Base-by-base conservation (phyloP, 2,113 vertebrate species). In the Setophaga petechia region DNA sequence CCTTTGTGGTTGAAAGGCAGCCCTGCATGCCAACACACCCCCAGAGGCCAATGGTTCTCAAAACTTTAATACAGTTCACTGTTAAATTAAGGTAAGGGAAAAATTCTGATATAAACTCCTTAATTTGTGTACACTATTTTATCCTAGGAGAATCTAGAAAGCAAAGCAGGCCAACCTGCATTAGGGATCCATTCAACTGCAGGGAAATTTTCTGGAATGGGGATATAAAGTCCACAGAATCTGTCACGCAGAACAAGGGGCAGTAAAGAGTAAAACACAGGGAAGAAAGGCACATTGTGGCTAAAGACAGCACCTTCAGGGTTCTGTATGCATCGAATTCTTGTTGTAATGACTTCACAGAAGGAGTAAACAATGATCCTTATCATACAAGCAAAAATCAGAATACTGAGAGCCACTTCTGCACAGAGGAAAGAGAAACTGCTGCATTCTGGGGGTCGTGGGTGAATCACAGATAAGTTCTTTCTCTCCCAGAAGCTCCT, bases 1-100 rank as follows among this genome's bases (percentile, higher is more conserved):
- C 99, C 1, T 99, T 99, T 47, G 98, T 99, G 96, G 99, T 99
- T 87, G 99, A 99, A 97, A 98, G 98, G 96, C 99, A 99, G 98
- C 99, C 99, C 3, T 99, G 99, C 87, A 99, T 99, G 99, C 99
- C 99, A 62, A 99, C 99, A 31, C 99, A 99, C 86, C 99, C 99
- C 47, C 99, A 99, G 98, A 99, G 99, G 85, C 98, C 99, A 16
- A 98, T 99, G 96, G 99, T 99, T 89, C 99, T 99, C 74, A 99
- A 99, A 98, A 99, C 99, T 0, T 98, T 99, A 87, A 99, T 99
- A 71, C 99, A 99, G 80, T 99, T 99, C 97, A 99, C 99, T 86
- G 99, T 99, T 52, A 99, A 99, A 97, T 98, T 99, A 98, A 99
- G 99, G 99, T 99, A 98, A 89, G 97, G 43, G 41, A 46, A 83